phyloP scores from a whole-genome alignment of 1,140 invertebrate species.

The Sitophilus oryzae region DNA sequence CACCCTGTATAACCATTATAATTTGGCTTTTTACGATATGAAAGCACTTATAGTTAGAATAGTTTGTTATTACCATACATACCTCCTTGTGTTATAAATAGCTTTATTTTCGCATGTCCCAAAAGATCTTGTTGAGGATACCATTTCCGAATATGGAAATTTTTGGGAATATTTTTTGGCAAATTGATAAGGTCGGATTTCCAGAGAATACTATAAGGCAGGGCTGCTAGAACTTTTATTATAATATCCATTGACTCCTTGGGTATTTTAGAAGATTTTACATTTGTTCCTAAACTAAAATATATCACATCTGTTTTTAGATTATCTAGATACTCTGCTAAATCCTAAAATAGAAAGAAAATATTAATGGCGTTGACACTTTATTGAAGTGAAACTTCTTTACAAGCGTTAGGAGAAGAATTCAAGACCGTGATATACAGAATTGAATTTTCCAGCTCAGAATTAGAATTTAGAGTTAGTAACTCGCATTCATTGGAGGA shows the following conservation, averaged over 20 bases:
- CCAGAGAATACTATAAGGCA: slow-evolving; percentile 52
- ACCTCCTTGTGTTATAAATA: slow-evolving; percentile 50
- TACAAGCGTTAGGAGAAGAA: too few relatives aligned
- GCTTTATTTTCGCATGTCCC: slow-evolving; percentile 45
- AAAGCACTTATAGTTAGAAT: too few relatives aligned
- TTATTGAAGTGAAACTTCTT: slow-evolving; percentile 53
- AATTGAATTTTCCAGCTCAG: too few relatives aligned
- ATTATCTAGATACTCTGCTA: slow-evolving; percentile 43
- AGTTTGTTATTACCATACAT: too few relatives aligned
- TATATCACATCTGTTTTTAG: slow-evolving; percentile 51
- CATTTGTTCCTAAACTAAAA: slow-evolving; percentile 52
- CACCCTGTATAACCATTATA: too few relatives aligned
- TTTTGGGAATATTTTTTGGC: slow-evolving; percentile 47
- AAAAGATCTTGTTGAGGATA: slow-evolving; percentile 62
- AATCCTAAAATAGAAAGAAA: slow-evolving; percentile 44
- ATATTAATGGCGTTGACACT: slow-evolving; percentile 47
- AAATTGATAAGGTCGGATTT: slow-evolving; percentile 51
- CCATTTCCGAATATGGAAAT: slow-evolving; percentile 61
- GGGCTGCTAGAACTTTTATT: slow-evolving; percentile 45
- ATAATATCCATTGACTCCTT: slow-evolving; percentile 45
- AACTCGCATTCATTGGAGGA: too few relatives aligned
- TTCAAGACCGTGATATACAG: too few relatives aligned
- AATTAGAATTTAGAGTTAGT: too few relatives aligned
- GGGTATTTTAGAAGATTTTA: slow-evolving; percentile 51
- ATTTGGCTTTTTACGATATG: too few relatives aligned